Evolutionary conservation across 2,888 invertebrate genomes (phyloP), one percentile per base, ranked within the genome.

Genomic region (Lymantria dispar): DNA sequence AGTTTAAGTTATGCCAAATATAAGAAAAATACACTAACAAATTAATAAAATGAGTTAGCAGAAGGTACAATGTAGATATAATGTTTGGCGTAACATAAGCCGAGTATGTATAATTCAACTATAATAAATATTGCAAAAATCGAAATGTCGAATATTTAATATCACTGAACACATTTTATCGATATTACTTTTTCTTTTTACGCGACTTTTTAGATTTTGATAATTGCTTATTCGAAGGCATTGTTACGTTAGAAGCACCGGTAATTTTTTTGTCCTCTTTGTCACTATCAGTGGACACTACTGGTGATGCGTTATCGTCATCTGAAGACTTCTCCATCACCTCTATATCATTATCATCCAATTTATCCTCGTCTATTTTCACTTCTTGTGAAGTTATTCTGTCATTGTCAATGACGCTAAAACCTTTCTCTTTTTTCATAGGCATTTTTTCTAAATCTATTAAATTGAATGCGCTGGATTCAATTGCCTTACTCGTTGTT

Each of bases 141-240:
- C 61, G 64, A 71, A 74, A 70, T 73, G 68, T 65, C 61, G 68
- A 74, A 74, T 63, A 68, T 72, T 22, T 72, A 71, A 62, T 63
- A 57, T 68, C 53, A 52, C 49, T 80, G 80, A 83, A 84, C 81
- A 83, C 82, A 77, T 74, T 70, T 62, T 67, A 50, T 14, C 47
- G 65, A 68, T 69, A 73, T 90, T 93, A 94, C 83, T 93, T 94
- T 75, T 93, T 92, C 85, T 93, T 93, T 74, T 92, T 93, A 73
- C 93, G 94, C 47, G 93, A 85, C 73, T 93, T 93, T 73, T 92
- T 92, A 70, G 91, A 86, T 60, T 90, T 89, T 59, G 80, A 71
- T 38, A 87, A 85, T 80, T 85, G 85, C 75, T 91, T 91, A 64
- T 79, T 69, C 45, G 77, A 80, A 67, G 85, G 80, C 70, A 83